Evolutionary conservation across 2,797 vertebrate genomes (phyloP).

Genomic region (Sus cebifrons): DNA sequence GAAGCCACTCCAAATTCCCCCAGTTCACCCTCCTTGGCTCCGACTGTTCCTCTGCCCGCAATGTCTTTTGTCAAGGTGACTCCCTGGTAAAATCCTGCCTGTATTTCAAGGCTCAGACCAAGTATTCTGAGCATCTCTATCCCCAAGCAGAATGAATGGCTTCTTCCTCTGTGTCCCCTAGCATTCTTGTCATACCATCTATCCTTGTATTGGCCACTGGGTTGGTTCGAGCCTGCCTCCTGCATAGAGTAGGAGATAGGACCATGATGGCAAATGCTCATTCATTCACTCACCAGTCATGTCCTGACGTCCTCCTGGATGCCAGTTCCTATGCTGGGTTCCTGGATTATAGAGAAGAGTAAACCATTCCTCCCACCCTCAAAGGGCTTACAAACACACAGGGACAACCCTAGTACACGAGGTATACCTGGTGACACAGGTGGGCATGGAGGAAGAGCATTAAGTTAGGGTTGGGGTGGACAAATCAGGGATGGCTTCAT

Average conservation of each 20-base stretch:
- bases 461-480: neutral
- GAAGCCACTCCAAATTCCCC: neutral
- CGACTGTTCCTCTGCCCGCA: neutral
- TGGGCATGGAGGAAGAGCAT: accelerated
- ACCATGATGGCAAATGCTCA: accelerated
- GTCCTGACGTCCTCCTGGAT: neutral
- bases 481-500: accelerated
- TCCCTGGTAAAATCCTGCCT: neutral
- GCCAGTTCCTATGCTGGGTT: neutral
- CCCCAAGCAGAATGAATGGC: too few relatives aligned
- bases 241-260: too few relatives aligned
- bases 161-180: neutral
- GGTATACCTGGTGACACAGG: neutral
- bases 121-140: neutral
- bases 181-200: accelerated
- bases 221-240: neutral
- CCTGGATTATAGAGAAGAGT: neutral
- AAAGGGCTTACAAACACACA: neutral
- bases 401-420: accelerated
- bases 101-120: neutral
- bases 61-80: neutral
- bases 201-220: neutral
- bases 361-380: too few relatives aligned
- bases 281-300: accelerated
- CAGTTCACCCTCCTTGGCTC: neutral